These are phyloP conservation scores for Metalampra italica DNA, from an alignment of 2,888 invertebrate genomes.

Conservation along the genomic window DNA sequence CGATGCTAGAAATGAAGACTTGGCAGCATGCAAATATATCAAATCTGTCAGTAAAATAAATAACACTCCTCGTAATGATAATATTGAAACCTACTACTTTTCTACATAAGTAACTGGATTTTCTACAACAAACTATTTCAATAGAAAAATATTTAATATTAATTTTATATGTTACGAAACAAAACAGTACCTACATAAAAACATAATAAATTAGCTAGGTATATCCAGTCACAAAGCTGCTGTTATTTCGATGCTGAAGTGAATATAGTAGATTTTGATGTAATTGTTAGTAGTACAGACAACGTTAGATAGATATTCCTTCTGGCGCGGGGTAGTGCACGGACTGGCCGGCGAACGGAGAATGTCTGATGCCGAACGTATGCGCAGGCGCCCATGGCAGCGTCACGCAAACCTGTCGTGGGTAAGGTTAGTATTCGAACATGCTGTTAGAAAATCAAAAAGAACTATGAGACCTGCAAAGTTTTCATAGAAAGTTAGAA, in stretches of 20 bases:
- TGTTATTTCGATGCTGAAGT: background rate
- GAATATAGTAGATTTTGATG: background rate
- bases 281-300: constrained; percentile 27
- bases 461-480: background rate
- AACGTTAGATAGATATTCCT: constrained; percentile 45
- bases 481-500: background rate
- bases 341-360: constrained; percentile 81
- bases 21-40: constrained; percentile 8
- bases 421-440: constrained; percentile 17
- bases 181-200: background rate
- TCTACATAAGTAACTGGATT: background rate
- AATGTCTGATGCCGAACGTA: constrained; percentile 88
- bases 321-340: constrained; percentile 59
- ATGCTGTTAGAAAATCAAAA: background rate
- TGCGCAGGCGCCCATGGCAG: constrained; percentile 83
- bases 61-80: background rate
- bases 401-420: constrained; percentile 73
- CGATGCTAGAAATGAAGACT: background rate
- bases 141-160: constrained; percentile 4
- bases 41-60: background rate
- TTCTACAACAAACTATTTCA: background rate
- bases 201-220: constrained; percentile 1
- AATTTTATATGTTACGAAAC: constrained; percentile 3
- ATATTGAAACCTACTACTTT: background rate
- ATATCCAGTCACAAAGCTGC: constrained; percentile 3